Evolutionary conservation across 2,797 vertebrate genomes (phyloP).

Genomic region (Epinephelus coioides): DNA sequence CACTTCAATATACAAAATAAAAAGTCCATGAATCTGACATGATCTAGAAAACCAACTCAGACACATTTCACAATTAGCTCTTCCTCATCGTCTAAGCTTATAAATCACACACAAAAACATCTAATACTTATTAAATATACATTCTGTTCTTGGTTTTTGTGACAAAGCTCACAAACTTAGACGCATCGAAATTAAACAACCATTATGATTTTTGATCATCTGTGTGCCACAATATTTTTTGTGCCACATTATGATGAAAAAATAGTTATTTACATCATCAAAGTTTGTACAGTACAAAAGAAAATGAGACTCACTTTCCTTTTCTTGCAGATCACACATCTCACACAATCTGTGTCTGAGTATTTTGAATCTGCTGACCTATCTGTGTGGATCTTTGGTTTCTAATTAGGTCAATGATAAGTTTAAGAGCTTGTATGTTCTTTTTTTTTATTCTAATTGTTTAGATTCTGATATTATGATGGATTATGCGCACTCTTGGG

Average conservation of each 20-base stretch:
- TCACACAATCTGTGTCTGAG: background rate
- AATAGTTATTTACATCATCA: background rate
- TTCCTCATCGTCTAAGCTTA: background rate
- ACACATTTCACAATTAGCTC: background rate
- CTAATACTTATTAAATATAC: background rate
- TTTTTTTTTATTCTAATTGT: background rate
- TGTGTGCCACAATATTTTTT: background rate
- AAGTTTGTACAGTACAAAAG: background rate
- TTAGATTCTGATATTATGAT: background rate
- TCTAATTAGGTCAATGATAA: too few relatives aligned
- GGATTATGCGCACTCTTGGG: background rate
- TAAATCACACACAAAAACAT: background rate
- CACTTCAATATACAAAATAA: background rate
- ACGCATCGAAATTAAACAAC: background rate
- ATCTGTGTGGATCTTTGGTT: too few relatives aligned
- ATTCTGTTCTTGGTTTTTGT: background rate
- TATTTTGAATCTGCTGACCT: background rate
- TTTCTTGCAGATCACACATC: background rate
- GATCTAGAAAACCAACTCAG: background rate
- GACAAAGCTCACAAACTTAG: background rate
- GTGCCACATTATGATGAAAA: background rate
- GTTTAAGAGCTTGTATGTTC: background rate
- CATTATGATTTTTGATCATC: background rate
- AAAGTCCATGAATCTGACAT: background rate
- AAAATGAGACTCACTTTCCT: background rate